phyloP scores from a whole-genome alignment of 2,888 invertebrate genomes.

The Frankliniella fusca region DNA sequence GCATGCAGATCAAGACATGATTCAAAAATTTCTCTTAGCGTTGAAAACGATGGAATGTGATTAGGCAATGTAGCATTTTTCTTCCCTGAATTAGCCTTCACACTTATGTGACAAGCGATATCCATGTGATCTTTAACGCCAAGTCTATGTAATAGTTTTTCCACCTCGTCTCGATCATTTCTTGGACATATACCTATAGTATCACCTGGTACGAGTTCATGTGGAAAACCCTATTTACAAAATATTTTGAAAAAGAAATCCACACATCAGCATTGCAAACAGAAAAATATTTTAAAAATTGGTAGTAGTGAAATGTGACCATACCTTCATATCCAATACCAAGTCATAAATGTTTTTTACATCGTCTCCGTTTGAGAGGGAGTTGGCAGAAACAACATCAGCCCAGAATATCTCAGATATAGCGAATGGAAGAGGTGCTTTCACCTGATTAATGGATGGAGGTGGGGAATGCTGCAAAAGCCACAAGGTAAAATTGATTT shows the following conservation, averaged over 20 bases:
- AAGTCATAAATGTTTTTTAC: constrained; percentile 7
- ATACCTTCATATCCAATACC: constrained; percentile 4
- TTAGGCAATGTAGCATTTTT: background rate
- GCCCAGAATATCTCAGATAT: background rate
- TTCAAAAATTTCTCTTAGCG: constrained; percentile 2
- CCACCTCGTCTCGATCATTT: background rate
- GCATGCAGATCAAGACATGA: background rate
- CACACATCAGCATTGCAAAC: background rate
- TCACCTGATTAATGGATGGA: background rate
- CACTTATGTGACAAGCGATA: background rate
- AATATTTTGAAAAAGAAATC: background rate
- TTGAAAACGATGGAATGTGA: background rate
- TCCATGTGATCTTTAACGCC: background rate
- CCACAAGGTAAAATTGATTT: background rate
- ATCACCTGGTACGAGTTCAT: background rate
- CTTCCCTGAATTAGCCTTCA: background rate
- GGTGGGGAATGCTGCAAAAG: background rate
- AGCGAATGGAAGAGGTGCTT: background rate
- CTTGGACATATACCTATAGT: constrained; percentile 3
- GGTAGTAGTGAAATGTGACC: background rate
- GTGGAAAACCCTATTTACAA: background rate
- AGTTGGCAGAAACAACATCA: background rate
- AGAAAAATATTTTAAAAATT: background rate
- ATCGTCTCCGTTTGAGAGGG: background rate
- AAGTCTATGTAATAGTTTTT: background rate